Percentiles rank a stretch among this genome's conserved stretches.
phyloP scores from a whole-genome alignment of 2,888 invertebrate species.

The Odontocerum albicorne region DNA sequence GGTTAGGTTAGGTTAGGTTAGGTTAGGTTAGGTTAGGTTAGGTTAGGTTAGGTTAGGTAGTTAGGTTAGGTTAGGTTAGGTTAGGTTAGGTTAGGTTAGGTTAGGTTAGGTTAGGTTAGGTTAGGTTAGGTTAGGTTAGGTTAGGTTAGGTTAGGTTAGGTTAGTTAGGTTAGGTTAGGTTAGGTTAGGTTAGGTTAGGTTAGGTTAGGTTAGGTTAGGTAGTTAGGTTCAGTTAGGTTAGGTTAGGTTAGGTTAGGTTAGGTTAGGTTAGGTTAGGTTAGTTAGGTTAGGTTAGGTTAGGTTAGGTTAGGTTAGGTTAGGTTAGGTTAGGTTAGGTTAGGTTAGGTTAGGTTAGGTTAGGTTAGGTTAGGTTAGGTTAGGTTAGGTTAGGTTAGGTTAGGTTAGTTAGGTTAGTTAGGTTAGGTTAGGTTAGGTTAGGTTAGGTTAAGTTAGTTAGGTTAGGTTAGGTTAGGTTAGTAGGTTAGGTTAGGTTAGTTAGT shows the following conservation, averaged over 20 bases:
- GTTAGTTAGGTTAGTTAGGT: constrained; percentile 33
- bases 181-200: constrained; percentile 33
- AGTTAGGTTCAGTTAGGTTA: no score
- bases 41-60: constrained; percentile 25
- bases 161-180: constrained; percentile 32
- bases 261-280: constrained; percentile 29
- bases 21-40: constrained; percentile 24
- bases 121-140: constrained; percentile 33
- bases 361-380: constrained; percentile 34
- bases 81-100: constrained; percentile 26
- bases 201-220: constrained; percentile 36
- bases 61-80: constrained; percentile 16
- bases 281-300: constrained; percentile 32
- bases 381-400: constrained; percentile 33
- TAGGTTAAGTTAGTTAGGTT: no score
- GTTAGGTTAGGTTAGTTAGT: constrained; percentile 33
- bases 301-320: no score
- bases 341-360: constrained; percentile 33
- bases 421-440: constrained; percentile 34
- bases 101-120: constrained; percentile 31
- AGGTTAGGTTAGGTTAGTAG: background rate
- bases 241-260: constrained; percentile 23
- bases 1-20: constrained; percentile 10
- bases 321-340: no score
- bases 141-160: constrained; percentile 22